A percentile compares a stretch with the other conserved stretches of the same genome.
Evolutionary conservation across 1,140 invertebrate genomes (phyloP).

Genomic region (Metopolophium dirhodum): DNA sequence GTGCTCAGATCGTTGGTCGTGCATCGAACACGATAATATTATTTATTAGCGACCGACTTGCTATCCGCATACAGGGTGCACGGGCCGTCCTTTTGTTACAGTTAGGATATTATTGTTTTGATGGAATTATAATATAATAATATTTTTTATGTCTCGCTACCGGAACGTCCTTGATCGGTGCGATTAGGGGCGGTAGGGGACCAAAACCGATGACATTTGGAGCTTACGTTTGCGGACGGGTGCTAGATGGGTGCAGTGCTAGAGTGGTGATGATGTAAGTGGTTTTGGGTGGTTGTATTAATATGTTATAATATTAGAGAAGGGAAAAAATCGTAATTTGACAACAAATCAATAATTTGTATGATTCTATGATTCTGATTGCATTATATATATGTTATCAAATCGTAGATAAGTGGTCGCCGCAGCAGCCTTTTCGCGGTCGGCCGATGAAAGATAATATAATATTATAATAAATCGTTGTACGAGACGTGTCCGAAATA

Average conservation of each 20-base stretch:
- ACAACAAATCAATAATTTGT: not conserved
- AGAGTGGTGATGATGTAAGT: no score
- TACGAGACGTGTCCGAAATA: not conserved
- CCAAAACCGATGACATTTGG: not conserved
- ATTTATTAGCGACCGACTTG: not conserved
- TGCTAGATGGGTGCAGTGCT: not conserved
- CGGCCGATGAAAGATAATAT: not conserved
- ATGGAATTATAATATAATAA: not conserved
- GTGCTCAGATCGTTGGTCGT: not conserved
- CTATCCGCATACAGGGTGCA: not conserved
- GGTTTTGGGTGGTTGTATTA: not conserved
- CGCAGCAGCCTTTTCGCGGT: not conserved
- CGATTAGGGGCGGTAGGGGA: no score
- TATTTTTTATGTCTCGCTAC: not conserved
- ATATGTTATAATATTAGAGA: not conserved
- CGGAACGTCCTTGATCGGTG: no score
- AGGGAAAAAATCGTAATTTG: not conserved
- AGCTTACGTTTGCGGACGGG: not conserved
- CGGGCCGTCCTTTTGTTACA: not conserved
- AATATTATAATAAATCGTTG: not conserved
- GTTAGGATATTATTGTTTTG: not conserved
- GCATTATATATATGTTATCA: not conserved
- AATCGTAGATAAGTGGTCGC: not conserved
- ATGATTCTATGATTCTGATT: not conserved
- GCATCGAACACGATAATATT: not conserved